Evolutionary conservation across 2,888 invertebrate species (phyloP), one percentile per base, ranked within the genome.

Genomic region (Acrobeloides nanus): DNA sequence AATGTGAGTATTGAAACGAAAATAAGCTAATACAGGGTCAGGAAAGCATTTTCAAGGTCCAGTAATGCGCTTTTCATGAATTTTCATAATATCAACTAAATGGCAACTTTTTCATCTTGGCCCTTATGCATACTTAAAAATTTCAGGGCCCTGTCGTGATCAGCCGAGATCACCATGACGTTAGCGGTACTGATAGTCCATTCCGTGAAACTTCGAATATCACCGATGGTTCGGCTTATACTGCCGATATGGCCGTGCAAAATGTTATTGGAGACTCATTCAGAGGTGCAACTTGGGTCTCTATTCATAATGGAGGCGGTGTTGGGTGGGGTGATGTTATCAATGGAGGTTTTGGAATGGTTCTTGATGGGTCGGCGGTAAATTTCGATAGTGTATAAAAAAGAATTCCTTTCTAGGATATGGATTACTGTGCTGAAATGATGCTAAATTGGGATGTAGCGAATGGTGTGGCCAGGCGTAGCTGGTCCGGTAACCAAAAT

Each of bases 151-250:
- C 81, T 5, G 76, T 82, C n/a, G 79, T 82, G 2, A 72, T 82
- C 23, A 80, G 80, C 52, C 68, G 82, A 8, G 82, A 82, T 68
- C 82, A 82, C 63, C 82, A 82, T 70, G 82, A 82, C 66, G 82
- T 82, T 21, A 80, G 80, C 51, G 81, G 82, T 15, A 80, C 81
- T 1, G 82, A 82, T 72, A 80, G 80, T 56, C 82, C 82, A 1
- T 82, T 76, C 73, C 66, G 82, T 23, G 82, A 82, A 67, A 82
- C 82, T 0, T 79, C 81, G n/a, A 81, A 82, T 64, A 77, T 82
- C 29, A 76, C 77, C 53, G 82, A 82, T 63, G 82, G 82, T 1
- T 81, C 81, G 2, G 79, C 80, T 2, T 79, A 81, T 59, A 80
- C 80, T 50, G 81, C 81, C 46, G 80, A 80, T 75, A 69, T 64